phyloP scores from a whole-genome alignment of 1,140 invertebrate genomes.

The Penaeus japonicus region DNA sequence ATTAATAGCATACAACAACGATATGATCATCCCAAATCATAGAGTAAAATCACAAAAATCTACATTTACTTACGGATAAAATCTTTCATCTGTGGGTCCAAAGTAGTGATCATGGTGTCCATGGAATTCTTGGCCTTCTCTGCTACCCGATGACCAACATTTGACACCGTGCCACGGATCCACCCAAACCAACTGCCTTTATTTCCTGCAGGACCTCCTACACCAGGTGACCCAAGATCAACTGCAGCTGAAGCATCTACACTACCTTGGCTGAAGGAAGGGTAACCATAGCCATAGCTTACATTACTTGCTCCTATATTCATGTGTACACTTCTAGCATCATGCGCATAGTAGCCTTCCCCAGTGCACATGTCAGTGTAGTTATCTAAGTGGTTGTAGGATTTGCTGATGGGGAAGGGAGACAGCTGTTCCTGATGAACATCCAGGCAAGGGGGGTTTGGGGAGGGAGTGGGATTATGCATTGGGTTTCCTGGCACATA shows the following conservation, averaged over 20 bases:
- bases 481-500: conserved; percentile 46
- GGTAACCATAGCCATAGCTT: conserved; percentile 31
- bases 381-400: background rate
- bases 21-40: background rate
- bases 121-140: conserved; percentile 86
- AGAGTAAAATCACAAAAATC: background rate
- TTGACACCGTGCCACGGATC: conserved; percentile 63
- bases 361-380: background rate
- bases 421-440: conserved; percentile 28
- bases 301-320: background rate
- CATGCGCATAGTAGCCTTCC: background rate
- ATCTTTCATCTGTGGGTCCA: conserved; percentile 91
- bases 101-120: conserved; percentile 85
- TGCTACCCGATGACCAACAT: conserved; percentile 72
- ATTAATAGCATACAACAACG: background rate
- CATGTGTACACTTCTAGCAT: background rate
- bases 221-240: conserved; percentile 35
- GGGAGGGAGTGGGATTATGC: conserved; percentile 31
- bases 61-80: conserved; percentile 75
- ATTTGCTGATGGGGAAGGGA: conserved; percentile 25
- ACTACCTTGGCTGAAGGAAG: conserved; percentile 34
- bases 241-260: conserved; percentile 34
- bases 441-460: conserved; percentile 34
- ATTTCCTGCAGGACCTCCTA: background rate
- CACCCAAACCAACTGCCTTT: conserved; percentile 64